Percentiles rank a stretch among this genome's conserved stretches.
phyloP scores from a whole-genome alignment of 2,888 invertebrate genomes.

The Idaea dimidiata region DNA sequence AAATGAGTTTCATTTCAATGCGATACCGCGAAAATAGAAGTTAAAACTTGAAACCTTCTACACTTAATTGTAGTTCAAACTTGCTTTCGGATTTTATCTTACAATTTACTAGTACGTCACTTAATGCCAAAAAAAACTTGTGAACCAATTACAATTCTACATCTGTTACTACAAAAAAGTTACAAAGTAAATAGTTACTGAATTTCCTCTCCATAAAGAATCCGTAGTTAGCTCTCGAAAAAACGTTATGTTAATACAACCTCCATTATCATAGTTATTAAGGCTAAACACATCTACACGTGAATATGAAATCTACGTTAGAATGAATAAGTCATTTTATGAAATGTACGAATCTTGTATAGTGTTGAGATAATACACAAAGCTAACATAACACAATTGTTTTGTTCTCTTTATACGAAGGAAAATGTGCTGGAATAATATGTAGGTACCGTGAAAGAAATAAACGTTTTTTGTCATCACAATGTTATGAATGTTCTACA shows the following conservation, averaged over 20 bases:
- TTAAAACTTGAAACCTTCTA: too few relatives aligned
- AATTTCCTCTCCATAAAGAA: neutral
- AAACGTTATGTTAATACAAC: constrained; percentile 15
- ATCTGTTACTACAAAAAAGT: neutral
- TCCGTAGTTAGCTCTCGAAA: neutral
- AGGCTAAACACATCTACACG: constrained; percentile 15
- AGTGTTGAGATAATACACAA: constrained; percentile 16
- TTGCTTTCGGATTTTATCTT: too few relatives aligned
- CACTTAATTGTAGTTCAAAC: too few relatives aligned
- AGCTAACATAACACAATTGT: constrained; percentile 6
- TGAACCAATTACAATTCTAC: too few relatives aligned
- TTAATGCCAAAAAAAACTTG: too few relatives aligned
- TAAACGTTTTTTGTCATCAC: neutral
- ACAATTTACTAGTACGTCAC: too few relatives aligned
- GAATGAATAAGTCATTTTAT: constrained; percentile 46
- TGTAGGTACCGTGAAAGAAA: neutral
- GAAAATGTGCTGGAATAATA: constrained; percentile 3
- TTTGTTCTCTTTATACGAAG: neutral
- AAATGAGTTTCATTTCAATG: too few relatives aligned
- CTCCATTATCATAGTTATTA: constrained; percentile 5
- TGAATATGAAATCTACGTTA: constrained; percentile 44
- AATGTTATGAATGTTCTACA: neutral
- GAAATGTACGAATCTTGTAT: constrained; percentile 23
- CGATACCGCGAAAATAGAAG: too few relatives aligned
- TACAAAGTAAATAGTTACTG: neutral